These are phyloP conservation scores for Pampusana beccarii DNA, from an alignment of 2,113 vertebrate species.

Conservation along the genomic window DNA sequence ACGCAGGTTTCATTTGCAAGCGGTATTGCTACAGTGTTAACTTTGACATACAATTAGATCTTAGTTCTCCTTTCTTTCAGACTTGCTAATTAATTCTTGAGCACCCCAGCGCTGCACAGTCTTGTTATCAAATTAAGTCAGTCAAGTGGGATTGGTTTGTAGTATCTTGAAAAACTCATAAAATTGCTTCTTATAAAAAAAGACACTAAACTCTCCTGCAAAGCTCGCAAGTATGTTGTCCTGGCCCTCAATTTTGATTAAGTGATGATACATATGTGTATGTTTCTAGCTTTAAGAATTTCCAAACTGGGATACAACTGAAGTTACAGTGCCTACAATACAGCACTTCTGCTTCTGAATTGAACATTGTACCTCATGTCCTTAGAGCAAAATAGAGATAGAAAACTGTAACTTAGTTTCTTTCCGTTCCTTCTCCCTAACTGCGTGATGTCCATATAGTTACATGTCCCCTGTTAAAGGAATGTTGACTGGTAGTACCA, in stretches of 20 bases:
- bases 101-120: constrained; percentile 53
- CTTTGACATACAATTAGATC: not conserved
- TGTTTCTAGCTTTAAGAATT: constrained; percentile 36
- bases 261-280: not conserved
- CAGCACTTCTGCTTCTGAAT: constrained; percentile 41
- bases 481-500: not conserved
- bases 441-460: not conserved
- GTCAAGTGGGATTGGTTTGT: constrained; percentile 62
- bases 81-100: constrained; percentile 14
- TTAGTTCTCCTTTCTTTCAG: not conserved
- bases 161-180: not conserved
- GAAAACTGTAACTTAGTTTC: constrained; percentile 26
- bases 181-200: constrained; percentile 24
- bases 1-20: not conserved
- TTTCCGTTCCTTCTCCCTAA: constrained; percentile 24
- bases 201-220: not conserved
- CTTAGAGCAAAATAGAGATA: constrained; percentile 39
- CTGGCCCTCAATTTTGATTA: constrained; percentile 10
- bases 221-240: not conserved
- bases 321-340: constrained; percentile 10
- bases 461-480: not conserved
- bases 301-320: not conserved
- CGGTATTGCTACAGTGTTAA: not conserved
- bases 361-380: constrained; percentile 42
- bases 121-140: constrained; percentile 35